Evolutionary conservation across 2,888 invertebrate genomes (phyloP), one percentile per base, ranked within the genome.

Genomic region (Halictus ligatus): DNA sequence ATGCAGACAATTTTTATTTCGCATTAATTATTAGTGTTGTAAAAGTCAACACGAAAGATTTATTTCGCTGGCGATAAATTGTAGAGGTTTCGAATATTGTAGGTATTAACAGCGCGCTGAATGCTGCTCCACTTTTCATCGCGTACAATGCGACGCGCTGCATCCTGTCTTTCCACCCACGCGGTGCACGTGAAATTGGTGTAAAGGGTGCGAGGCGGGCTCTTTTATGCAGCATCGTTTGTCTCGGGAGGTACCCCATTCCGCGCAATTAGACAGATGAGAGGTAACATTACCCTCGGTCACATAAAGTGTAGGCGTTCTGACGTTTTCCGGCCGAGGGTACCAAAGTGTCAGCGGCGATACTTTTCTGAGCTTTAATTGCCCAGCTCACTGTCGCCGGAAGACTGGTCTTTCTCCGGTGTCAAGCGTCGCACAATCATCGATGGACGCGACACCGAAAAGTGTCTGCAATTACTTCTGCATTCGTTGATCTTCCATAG

Each of bases 261-360:
- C 92, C 92, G 85, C 90, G 90, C 92, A 93, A 93, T 93, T 93
- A 91, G 85, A 72, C 87, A 84, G 87, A 87, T 48, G 85, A 90
- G 90, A 86, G 88, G 89, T 87, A 81, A 89, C 84, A 79, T 88
- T 88, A 89, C 81, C 80, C 84, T 67, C 82, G 64, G 76, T 25
- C 81, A 69, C 75, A 80, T 83, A 76, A 85, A 88, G 83, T 72
- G 80, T 81, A 78, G 79, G 83, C 87, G 86, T 85, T 81, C 76
- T 76, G 76, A 72, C 81, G 82, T 84, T 84, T 77, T 85, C 81
- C 80, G 80, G 76, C 13, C 76, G 78, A 75, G 84, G 88, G 81
- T 73, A 64, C 69, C 64, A 54, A 86, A 86, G 80, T 82, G 84
- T 84, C 80, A 25, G 13, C 58, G 75, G 75, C 81, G 86, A 88